Base-by-base conservation (phyloP, 2,797 vertebrate species). In the Neostethus bicornis region DNA sequence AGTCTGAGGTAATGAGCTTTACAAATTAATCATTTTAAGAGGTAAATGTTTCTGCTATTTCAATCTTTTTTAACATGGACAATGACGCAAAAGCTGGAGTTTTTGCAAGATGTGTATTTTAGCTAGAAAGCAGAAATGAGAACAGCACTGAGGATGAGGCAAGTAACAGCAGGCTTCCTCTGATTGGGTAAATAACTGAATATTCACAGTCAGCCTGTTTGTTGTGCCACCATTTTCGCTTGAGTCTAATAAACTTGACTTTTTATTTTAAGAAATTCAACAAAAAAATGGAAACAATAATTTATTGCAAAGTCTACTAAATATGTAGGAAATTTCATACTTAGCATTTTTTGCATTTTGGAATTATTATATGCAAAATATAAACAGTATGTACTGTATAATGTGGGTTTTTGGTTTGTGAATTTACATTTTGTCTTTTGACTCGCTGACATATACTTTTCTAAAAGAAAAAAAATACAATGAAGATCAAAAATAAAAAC, bases 1-100 rank as follows among this genome's bases (percentile, higher is more conserved):
- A 80, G 49, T 73, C 57, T 43, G 51, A 75, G 58, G 53, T 74
- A 81, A 84, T 35, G 42, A 41, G 67, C 55, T 39, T 71, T 62
- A 43, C 62, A 77, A 66, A 70, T 79, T 47, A 66, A 60, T 35
- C 20, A 76, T 71, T 74, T 75, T 61, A 66, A 81, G 45, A 67
- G 73, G 66, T 11, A 71, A 64, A 79, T 41, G 51, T 25, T 2
- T 28, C 23, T 24, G 54, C 53, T 82, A 77, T 78, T 79, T 74
- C 74, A 75, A 63, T 32, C 29, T 56, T 56, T 61, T 61, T 59
- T 24, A 61, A 67, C 32, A 44, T 61, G 42, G 43, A 59, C 49
- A 61, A 42, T 57, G 37, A 80, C 63, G 45, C 47, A 53, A 35
- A 55, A 20, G 29, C 32, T 34, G 23, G 49, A 48, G 48, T 32